These are phyloP conservation scores for Acipenser ruthenus DNA, from an alignment of 2,797 vertebrate genomes.

Conservation along the genomic window DNA sequence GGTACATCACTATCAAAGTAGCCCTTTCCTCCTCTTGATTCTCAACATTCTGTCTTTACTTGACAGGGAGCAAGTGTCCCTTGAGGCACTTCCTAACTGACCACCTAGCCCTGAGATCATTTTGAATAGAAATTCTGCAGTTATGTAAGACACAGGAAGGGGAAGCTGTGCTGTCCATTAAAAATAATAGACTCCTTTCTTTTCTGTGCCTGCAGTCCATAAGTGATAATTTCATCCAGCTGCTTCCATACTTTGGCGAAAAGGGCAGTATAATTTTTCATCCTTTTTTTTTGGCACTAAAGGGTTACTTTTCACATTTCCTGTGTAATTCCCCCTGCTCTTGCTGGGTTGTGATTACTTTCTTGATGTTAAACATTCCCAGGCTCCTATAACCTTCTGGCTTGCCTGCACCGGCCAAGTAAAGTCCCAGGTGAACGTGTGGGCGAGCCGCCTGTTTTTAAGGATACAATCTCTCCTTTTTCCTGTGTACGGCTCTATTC, in stretches of 20 bases:
- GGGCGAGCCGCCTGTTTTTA: conserved; percentile 83
- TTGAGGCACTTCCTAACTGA: too few species aligned
- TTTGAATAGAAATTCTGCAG: too few species aligned
- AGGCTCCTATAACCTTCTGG: conserved; percentile 91
- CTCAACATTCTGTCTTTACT: too few species aligned
- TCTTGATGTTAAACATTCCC: conserved; percentile 98
- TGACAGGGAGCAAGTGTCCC: too few species aligned
- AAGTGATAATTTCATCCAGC: conserved; percentile 22
- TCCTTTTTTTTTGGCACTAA: conserved; percentile 69
- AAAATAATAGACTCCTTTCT: background rate
- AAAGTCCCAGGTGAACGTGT: conserved; percentile 90
- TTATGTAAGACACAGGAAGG: too few species aligned
- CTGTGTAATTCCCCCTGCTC: conserved; percentile 86
- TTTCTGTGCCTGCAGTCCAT: conserved; percentile 11
- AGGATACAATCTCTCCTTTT: conserved; percentile 68
- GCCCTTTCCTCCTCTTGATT: too few species aligned
- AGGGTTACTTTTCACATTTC: conserved; percentile 92
- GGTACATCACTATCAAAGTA: too few species aligned
- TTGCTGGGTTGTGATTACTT: conserved; percentile 82
- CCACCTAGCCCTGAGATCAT: too few species aligned
- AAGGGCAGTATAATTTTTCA: conserved; percentile 47
- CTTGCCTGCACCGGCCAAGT: conserved; percentile 73
- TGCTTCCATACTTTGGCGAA: conserved; percentile 41
- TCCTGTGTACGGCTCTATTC: conserved; percentile 34
- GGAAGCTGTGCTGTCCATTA: too few species aligned